These are phyloP conservation scores for Netelia melanura DNA, from an alignment of 2,888 invertebrate species.

Conservation along the genomic window DNA sequence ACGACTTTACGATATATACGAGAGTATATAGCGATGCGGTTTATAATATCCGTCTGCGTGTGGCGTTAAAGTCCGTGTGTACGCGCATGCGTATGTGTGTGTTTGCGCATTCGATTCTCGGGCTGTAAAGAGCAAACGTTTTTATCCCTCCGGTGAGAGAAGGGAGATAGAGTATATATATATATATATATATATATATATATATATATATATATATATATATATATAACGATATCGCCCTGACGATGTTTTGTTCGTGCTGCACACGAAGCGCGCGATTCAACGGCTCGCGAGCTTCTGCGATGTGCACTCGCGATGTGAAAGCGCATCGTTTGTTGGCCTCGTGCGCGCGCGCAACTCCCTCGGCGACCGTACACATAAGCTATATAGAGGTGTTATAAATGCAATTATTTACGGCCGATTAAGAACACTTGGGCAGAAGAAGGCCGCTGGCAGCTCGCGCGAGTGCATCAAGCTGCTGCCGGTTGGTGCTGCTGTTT, in stretches of 20 bases:
- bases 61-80: background rate
- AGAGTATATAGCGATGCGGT: slow-evolving; percentile 8
- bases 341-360: slow-evolving; percentile 71
- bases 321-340: slow-evolving; percentile 53
- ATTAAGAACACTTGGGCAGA: slow-evolving; percentile 81
- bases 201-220: background rate
- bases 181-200: no score
- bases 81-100: background rate
- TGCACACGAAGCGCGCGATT: slow-evolving; percentile 18
- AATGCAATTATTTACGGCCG: slow-evolving; percentile 85
- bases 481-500: slow-evolving; percentile 25
- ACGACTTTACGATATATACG: slow-evolving; percentile 51
- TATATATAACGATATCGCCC: background rate
- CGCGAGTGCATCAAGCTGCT: slow-evolving; percentile 58
- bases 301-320: slow-evolving; percentile 60
- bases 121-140: slow-evolving; percentile 18
- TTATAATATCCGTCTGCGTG: slow-evolving; percentile 24
- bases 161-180: background rate
- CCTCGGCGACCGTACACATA: slow-evolving; percentile 71
- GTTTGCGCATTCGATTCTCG: slow-evolving; percentile 4
- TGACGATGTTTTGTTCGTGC: background rate
- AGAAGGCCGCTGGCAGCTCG: slow-evolving; percentile 70
- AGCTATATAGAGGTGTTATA: slow-evolving; percentile 81
- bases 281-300: slow-evolving; percentile 54
- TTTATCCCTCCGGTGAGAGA: slow-evolving; percentile 30